Evolutionary conservation across 2,113 vertebrate genomes (phyloP).

Genomic region (Glaucidium brasilianum): DNA sequence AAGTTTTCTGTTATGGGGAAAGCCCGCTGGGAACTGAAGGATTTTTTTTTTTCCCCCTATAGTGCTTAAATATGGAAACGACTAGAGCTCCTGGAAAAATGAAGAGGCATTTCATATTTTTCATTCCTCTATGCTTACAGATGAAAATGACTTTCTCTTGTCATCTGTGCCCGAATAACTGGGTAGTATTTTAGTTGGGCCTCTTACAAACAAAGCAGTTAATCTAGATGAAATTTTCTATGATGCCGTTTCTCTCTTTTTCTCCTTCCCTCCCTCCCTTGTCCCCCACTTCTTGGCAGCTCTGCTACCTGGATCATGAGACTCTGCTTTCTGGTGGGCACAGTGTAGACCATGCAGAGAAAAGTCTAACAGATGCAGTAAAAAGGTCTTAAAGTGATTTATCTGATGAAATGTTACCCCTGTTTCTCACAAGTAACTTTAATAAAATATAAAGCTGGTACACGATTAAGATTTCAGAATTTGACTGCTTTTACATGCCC

Average conservation of each 20-base stretch:
- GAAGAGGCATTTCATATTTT: neutral
- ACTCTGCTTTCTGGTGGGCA: neutral
- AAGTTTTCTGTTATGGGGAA: neutral
- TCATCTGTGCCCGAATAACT: neutral
- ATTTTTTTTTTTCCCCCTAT: neutral
- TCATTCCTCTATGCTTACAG: neutral
- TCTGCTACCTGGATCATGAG: neutral
- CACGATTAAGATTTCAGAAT: neutral
- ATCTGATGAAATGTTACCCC: neutral
- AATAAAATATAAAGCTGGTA: neutral
- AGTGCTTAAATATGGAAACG: neutral
- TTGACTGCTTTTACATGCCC: neutral
- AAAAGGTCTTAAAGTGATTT: neutral
- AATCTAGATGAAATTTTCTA: neutral
- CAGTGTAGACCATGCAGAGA: fast-evolving
- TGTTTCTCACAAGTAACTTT: neutral
- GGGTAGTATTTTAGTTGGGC: neutral
- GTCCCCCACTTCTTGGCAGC: neutral
- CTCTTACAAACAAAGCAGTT: neutral
- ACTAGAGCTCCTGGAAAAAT: neutral
- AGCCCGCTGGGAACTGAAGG: neutral
- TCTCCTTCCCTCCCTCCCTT: neutral
- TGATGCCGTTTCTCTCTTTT: neutral
- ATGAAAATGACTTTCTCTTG: neutral
- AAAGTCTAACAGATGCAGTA: neutral